Evolutionary conservation across 2,797 vertebrate genomes (phyloP).

Genomic region (Spatula versicolor): DNA sequence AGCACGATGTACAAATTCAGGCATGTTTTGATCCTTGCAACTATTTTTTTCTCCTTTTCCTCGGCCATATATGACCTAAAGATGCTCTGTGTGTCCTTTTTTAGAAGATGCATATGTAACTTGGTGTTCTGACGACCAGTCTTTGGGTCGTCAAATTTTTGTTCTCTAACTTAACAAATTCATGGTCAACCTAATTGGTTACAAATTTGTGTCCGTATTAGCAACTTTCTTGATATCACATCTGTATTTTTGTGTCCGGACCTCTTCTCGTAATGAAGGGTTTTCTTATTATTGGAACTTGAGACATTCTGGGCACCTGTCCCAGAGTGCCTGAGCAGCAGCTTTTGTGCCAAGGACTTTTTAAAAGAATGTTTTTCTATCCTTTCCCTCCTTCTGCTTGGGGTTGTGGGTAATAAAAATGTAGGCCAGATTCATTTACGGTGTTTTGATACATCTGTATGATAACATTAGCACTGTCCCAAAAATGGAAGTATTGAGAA

Average conservation of each 20-base stretch:
- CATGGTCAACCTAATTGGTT: not conserved
- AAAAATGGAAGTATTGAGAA: not conserved
- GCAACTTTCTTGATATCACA: conserved; percentile 21
- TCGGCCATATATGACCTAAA: not conserved
- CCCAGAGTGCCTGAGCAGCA: conserved; percentile 58
- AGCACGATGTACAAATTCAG: not conserved
- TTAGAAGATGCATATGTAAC: not conserved
- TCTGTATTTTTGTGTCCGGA: conserved; percentile 47
- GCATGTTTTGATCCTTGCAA: not conserved
- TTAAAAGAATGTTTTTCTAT: conserved; percentile 61
- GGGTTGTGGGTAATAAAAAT: conserved; percentile 43
- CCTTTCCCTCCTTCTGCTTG: conserved; percentile 16
- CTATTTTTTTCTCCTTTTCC: not conserved
- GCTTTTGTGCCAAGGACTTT: conserved; percentile 58
- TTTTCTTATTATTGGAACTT: conserved; percentile 60
- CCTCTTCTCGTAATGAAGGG: conserved; percentile 1
- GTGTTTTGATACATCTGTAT: conserved; percentile 6
- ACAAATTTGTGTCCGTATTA: conserved; percentile 11
- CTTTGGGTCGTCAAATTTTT: not conserved
- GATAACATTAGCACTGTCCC: not conserved
- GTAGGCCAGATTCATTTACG: not conserved
- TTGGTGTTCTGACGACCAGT: not conserved
- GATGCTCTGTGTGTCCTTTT: not conserved
- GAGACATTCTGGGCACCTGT: conserved; percentile 63
- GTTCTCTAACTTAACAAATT: not conserved